Evolutionary conservation across 2,888 invertebrate genomes (phyloP).

Genomic region (Arrhopalites spinosus): DNA sequence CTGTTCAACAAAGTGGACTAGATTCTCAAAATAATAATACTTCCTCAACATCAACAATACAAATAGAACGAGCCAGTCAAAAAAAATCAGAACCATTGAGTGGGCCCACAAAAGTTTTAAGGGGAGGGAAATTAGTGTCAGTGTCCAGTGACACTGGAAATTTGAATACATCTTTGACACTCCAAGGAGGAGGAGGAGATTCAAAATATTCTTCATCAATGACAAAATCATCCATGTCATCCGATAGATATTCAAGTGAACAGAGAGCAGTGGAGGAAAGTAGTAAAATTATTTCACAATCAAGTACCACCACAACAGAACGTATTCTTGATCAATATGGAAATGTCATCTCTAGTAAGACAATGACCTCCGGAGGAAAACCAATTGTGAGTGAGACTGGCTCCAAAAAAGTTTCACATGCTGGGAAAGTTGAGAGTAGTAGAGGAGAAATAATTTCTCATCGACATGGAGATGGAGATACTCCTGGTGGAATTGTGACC

Average conservation of each 20-base stretch:
- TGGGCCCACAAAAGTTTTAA: conserved; percentile 38
- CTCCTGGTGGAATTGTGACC: not conserved
- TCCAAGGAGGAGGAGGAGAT: not conserved
- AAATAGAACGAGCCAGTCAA: not conserved
- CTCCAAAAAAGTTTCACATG: conserved; percentile 13
- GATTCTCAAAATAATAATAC: not conserved
- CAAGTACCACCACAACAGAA: conserved; percentile 29
- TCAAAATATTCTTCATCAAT: not conserved
- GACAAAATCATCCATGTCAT: conserved; percentile 10
- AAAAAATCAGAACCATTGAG: conserved; percentile 1
- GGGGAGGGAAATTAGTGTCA: conserved; percentile 49
- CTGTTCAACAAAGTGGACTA: not conserved
- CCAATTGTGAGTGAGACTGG: conserved; percentile 21
- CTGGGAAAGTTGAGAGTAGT: conserved; percentile 24
- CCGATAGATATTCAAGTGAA: conserved; percentile 22
- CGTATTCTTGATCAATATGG: conserved; percentile 30
- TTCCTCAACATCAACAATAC: not conserved
- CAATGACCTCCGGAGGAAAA: conserved; percentile 13
- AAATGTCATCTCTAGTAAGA: conserved; percentile 23
- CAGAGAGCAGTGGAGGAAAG: conserved; percentile 31
- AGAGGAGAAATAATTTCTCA: conserved; percentile 39
- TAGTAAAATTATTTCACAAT: conserved; percentile 15
- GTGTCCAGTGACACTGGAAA: conserved; percentile 12
- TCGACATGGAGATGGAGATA: not conserved
- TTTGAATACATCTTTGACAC: not conserved